These are phyloP conservation scores for Sprattus sprattus DNA, from an alignment of 2,113 vertebrate genomes.

Conservation along the genomic window DNA sequence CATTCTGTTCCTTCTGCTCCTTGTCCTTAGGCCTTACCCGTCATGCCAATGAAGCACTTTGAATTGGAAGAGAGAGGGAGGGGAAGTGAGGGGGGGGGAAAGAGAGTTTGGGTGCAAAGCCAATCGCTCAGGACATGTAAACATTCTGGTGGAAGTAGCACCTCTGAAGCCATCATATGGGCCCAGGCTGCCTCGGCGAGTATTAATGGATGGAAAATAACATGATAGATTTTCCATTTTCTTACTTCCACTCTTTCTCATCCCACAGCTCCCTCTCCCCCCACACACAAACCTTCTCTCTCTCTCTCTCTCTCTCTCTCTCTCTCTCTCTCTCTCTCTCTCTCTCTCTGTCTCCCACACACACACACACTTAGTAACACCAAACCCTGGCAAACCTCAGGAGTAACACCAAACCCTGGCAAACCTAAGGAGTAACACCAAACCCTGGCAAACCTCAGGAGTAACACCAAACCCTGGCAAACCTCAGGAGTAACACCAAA, in stretches of 20 bases:
- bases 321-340: too few relatives aligned
- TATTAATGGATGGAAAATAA: conserved; percentile 24
- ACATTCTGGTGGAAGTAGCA: conserved; percentile 24
- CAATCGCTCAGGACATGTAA: background rate
- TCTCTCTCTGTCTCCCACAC: background rate
- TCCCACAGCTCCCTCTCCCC: background rate
- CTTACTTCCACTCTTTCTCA: background rate
- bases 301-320: background rate
- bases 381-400: background rate
- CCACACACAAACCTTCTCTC: too few relatives aligned
- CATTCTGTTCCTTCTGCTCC: too few relatives aligned
- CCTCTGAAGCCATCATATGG: conserved; percentile 4
- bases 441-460: conserved; percentile 1
- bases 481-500: too few relatives aligned
- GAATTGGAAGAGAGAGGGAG: background rate
- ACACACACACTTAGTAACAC: too few relatives aligned
- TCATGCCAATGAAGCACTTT: too few relatives aligned
- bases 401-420: too few relatives aligned
- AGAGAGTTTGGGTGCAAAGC: conserved; percentile 24
- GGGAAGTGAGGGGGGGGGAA: background rate
- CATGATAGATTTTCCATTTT: conserved; percentile 20
- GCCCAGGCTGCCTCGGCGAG: background rate
- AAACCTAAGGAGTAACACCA: too few relatives aligned
- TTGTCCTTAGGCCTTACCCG: too few relatives aligned
- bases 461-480: conserved; percentile 22